Base-by-base conservation (phyloP, 2,888 invertebrate genomes). In the Pollenia griseotomentosa region DNA sequence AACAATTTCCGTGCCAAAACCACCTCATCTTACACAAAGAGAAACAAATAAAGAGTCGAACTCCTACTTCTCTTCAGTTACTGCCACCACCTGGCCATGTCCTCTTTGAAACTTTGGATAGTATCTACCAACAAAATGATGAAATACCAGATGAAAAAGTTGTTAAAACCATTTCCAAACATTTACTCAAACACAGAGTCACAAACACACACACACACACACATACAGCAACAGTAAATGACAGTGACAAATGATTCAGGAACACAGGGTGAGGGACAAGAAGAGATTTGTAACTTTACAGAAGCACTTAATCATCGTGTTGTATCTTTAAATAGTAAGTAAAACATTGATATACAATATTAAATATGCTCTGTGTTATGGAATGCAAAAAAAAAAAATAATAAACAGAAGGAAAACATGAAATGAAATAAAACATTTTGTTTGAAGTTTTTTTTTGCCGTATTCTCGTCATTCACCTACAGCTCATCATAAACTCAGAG, bases 291-390 rank as follows among this genome's bases (percentile, higher is more conserved):
- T 57, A 75, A 71, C 77, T 78, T 83, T 57, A 79, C 63, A 74
- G 74, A 63, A 83, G 78, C 82, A 83, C 79, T 86, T 86, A 86
- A 83, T 86, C 86, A 86, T 79, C 57, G 65, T 63, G 73, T 79
- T 74, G 63, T 75, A 79, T 86, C 83, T 74, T 48, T 83, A 79
- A 86, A 83, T 73, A 79, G 82, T 75, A 75, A 70, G 68, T 68
- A 74, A 82, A 82, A 61, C 86, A 83, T 83, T 86, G 86, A 85
- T 82, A 86, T 73, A 78, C 82, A 82, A 75, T 83, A 83, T 83
- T 83, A 83, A 83, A 83, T 68, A 83, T 83, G 83, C 75, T 83
- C 61, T 77, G 55, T 83, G 83, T 75, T n/a, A 33, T 63, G n/a
- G n/a, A 66, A 42, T 14, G 14, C 12, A 48, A 23, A 12, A 14